Conservation (phyloP, 2,113 vertebrate species). For the Nycticryphes semicollaris region DNA sequence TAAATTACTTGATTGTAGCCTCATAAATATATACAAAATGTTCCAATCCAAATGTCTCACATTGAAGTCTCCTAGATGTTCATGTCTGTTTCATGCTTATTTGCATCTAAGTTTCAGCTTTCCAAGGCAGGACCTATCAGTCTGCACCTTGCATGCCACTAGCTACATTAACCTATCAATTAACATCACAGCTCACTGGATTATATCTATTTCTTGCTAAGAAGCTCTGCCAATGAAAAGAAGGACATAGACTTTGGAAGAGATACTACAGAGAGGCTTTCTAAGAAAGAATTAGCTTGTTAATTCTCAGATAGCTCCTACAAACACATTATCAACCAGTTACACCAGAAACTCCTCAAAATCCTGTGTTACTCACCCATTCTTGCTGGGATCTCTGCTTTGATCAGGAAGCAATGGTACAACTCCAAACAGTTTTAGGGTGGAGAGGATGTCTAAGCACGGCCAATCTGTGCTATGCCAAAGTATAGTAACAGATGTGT, state of each 20-base stretch:
- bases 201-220: not conserved
- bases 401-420: conserved; percentile 71
- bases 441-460: conserved; percentile 63
- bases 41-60: not conserved
- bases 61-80: not conserved
- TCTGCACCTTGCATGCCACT: not conserved
- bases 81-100: not conserved
- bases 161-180: not conserved
- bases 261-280: not conserved
- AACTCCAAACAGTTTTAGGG: conserved; percentile 81
- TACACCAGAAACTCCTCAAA: not conserved
- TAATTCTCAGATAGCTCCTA: not conserved
- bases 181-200: not conserved
- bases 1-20: not conserved
- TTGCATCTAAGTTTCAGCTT: not conserved
- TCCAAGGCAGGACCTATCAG: not conserved
- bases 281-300: not conserved
- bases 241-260: not conserved
- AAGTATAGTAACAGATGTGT: conserved; percentile 77
- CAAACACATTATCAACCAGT: not conserved
- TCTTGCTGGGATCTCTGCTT: not conserved
- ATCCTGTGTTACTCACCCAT: conserved; percentile 57
- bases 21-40: not conserved
- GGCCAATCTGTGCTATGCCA: conserved; percentile 81
- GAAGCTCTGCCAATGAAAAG: not conserved